Percentiles rank a stretch among this genome's conserved stretches.
These are phyloP conservation scores for Chamaetylas fuelleborni DNA, from an alignment of 2,113 vertebrate species.

Conservation along the genomic window DNA sequence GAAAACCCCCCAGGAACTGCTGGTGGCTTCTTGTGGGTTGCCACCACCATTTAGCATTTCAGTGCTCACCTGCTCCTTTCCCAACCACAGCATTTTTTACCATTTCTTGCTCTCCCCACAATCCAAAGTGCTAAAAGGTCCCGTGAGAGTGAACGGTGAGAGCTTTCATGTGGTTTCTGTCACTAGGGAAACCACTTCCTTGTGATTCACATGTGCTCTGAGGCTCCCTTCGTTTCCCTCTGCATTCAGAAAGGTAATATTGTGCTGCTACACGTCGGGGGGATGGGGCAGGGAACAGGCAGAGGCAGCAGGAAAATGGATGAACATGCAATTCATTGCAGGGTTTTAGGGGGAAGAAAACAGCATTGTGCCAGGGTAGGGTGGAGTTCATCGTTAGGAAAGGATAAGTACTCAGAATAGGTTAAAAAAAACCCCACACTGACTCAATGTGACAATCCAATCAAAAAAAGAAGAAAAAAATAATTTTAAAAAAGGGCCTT, in stretches of 20 bases:
- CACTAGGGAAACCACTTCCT: conserved; percentile 69
- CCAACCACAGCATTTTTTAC: conserved; percentile 20
- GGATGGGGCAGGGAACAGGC: conserved; percentile 13
- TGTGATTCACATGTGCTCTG: conserved; percentile 60
- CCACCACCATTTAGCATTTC: not conserved
- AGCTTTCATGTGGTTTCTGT: conserved; percentile 65
- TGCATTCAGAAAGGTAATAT: conserved; percentile 19
- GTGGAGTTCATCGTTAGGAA: not conserved
- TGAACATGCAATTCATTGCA: not conserved
- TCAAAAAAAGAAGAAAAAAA: too few species aligned
- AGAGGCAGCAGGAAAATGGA: not conserved
- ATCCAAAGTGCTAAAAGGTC: conserved; percentile 61
- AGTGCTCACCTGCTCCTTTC: not conserved
- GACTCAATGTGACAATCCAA: not conserved
- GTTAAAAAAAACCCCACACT: not conserved
- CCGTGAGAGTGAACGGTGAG: conserved; percentile 56
- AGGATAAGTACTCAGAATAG: not conserved
- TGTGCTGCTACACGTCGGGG: not conserved
- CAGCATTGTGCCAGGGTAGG: not conserved
- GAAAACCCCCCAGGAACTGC: not conserved
- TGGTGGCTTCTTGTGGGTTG: not conserved
- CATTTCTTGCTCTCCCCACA: conserved; percentile 27
- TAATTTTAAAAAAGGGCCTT: not conserved
- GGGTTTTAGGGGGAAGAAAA: not conserved
- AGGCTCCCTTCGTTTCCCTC: conserved; percentile 4